Evolutionary conservation across 1,140 invertebrate genomes (phyloP).

Genomic region (Danaus melanippus): DNA sequence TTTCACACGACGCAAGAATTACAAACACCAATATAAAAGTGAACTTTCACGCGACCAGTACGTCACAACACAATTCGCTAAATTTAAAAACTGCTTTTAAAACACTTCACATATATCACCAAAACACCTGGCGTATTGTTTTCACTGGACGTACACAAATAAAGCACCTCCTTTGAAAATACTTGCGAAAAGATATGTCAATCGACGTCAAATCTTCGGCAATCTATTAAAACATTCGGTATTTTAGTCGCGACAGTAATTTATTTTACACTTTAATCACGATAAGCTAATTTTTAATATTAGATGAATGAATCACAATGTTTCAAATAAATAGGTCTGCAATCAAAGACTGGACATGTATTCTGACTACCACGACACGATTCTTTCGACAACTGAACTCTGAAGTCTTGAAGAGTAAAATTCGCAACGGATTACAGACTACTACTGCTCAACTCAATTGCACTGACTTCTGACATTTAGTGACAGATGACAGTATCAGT

Average conservation of each 20-base stretch:
- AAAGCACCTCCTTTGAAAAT: conserved; percentile 45
- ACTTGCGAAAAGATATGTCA: conserved; percentile 54
- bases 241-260: background rate
- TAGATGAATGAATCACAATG: too few relatives aligned
- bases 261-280: background rate
- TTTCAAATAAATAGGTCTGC: conserved; percentile 13
- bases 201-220: conserved; percentile 39
- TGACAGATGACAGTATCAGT: conserved; percentile 10
- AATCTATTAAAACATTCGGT: conserved; percentile 11
- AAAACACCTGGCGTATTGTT: conserved; percentile 27
- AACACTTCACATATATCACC: conserved; percentile 22
- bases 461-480: conserved; percentile 2
- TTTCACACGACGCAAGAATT: conserved; percentile 15
- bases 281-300: too few relatives aligned
- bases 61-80: background rate
- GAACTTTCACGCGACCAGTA: conserved; percentile 12
- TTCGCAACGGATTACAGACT: too few relatives aligned
- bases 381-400: conserved; percentile 22
- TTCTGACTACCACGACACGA: conserved; percentile 15
- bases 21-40: conserved; percentile 16
- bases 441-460: conserved; percentile 8
- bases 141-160: conserved; percentile 50
- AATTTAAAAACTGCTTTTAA: conserved; percentile 3
- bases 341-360: background rate
- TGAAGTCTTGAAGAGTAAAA: conserved; percentile 8